Evolutionary conservation across 2,113 vertebrate genomes (phyloP).

Genomic region (Sardina pilchardus): DNA sequence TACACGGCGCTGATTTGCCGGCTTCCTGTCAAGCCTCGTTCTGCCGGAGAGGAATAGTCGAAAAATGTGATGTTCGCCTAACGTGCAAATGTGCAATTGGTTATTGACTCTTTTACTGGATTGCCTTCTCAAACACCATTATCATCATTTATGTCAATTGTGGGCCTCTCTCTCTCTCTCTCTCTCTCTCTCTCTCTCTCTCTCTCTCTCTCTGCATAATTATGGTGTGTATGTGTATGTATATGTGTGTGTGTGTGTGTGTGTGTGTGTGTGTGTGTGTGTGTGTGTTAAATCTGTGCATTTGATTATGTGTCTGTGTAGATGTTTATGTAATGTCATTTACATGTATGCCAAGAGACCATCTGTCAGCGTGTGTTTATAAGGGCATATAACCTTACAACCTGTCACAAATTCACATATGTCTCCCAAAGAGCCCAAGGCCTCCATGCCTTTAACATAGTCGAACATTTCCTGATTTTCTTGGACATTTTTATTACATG

Average conservation of each 20-base stretch:
- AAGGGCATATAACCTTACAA: background rate
- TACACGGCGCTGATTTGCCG: background rate
- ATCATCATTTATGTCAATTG: background rate
- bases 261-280: constrained; percentile 24
- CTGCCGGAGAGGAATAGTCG: background rate
- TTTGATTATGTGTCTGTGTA: background rate
- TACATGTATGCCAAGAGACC: background rate
- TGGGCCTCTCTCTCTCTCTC: too few species aligned
- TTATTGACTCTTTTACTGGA: background rate
- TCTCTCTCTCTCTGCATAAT: background rate
- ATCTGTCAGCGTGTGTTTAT: background rate
- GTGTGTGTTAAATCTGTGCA: constrained; percentile 29
- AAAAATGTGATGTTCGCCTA: background rate
- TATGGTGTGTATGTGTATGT: background rate
- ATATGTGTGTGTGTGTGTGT: background rate
- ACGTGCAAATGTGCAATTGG: background rate
- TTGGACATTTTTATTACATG: background rate
- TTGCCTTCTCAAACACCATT: background rate
- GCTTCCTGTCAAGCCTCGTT: background rate
- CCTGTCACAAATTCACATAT: constrained; percentile 8
- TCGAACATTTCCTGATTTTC: constrained; percentile 15
- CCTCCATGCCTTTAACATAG: constrained; percentile 1
- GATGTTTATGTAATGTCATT: background rate
- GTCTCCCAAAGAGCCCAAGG: background rate
- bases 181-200: background rate